Evolutionary conservation across 2,888 invertebrate species (phyloP).

Genomic region (Pandemis heparana): DNA sequence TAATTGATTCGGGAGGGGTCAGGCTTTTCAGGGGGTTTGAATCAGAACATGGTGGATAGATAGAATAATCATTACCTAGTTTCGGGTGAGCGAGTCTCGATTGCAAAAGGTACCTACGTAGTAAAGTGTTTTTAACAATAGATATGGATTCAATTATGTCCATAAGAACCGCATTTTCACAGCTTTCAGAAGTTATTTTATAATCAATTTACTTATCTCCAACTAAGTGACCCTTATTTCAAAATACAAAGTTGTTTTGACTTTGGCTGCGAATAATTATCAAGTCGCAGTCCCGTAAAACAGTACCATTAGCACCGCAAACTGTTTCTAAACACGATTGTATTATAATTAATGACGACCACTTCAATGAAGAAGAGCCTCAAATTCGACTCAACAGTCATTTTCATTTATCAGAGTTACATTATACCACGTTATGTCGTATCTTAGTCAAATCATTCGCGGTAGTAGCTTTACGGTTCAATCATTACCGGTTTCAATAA

Average conservation of each 20-base stretch:
- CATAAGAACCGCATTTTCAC: background rate
- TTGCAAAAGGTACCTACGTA: background rate
- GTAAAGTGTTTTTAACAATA: background rate
- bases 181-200: too few relatives aligned
- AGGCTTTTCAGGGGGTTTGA: conserved; percentile 13
- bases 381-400: too few relatives aligned
- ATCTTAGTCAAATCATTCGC: conserved; percentile 5
- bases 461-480: conserved; percentile 14
- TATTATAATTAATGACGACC: too few relatives aligned
- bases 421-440: conserved; percentile 10
- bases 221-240: too few relatives aligned
- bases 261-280: too few relatives aligned
- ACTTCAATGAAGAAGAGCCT: too few relatives aligned
- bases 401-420: background rate
- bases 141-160: background rate
- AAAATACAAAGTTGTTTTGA: too few relatives aligned
- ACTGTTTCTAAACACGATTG: too few relatives aligned
- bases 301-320: too few relatives aligned
- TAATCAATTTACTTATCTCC: too few relatives aligned
- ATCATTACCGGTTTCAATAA: conserved; percentile 23
- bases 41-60: conserved; percentile 4
- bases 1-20: conserved; percentile 39
- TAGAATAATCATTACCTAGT: conserved; percentile 15
- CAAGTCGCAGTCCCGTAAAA: too few relatives aligned
- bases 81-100: background rate